Base-by-base conservation (phyloP, 2,888 invertebrate genomes). In the Thera britannica region DNA sequence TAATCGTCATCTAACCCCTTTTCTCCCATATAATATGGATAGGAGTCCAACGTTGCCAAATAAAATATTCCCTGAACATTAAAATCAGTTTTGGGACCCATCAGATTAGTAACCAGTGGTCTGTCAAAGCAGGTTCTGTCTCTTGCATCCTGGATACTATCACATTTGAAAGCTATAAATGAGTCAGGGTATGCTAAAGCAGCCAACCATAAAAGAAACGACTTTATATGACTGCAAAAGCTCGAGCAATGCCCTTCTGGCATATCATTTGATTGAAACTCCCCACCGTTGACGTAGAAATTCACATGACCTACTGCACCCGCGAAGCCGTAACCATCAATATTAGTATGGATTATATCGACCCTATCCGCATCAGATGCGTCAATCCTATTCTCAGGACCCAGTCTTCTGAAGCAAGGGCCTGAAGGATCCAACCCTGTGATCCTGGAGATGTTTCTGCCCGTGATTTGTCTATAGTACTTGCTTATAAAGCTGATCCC, bases 1-100 rank as follows among this genome's bases (percentile, higher is more conserved):
- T 83, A 79, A 44, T 78, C 61, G n/a, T 82, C 75, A 41, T 75
- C 74, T 4, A 84, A 23, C 2, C 86, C 86, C 36, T 77, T 77
- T 54, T 76, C 63, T 0, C 82, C 84, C 57, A 86, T 68, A 72
- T 72, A 81, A 65, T 78, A 87, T 0, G 86, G 87, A 58, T 76
- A 82, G 1, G 34, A 59, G 41, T 78, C 68, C 3, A 49, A 65
- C 0, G 83, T 83, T 0, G 79, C 67, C 5, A 86, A 64, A 58
- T 79, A 83, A 65, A 78, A 86, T 49, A 86, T 80, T 0, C 85
- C 86, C n/a, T 68, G 68, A 6, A 70, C 79, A 44, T 12, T 78
- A 11, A 60, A 79, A 67, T 85, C 77, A 0, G 72, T 77, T 0
- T 81, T 77, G 1, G 56, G 63, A 9, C 74, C 70, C 23, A 74